Evolutionary conservation across 2,797 vertebrate species (phyloP).

Genomic region (Vultur gryphus): DNA sequence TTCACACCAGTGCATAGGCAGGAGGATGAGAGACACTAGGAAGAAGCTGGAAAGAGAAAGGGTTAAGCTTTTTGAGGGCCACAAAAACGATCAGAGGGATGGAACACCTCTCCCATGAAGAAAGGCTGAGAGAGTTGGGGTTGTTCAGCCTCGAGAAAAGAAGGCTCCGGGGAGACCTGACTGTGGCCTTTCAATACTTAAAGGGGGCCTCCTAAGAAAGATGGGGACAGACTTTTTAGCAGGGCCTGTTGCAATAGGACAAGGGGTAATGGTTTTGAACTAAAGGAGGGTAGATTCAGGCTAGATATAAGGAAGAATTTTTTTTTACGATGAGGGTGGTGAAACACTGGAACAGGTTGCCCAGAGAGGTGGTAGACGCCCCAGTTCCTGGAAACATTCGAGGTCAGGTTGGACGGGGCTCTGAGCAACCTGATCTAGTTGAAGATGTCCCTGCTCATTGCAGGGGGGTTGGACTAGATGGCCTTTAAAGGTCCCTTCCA

Average conservation of each 20-base stretch:
- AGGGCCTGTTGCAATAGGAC: not conserved
- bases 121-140: not conserved
- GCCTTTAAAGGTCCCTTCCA: not conserved
- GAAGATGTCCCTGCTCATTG: not conserved
- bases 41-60: not conserved
- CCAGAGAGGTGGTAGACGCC: not conserved
- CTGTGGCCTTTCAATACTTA: not conserved
- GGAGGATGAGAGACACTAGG: too few relatives aligned
- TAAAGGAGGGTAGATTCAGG: not conserved
- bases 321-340: not conserved
- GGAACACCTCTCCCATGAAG: not conserved
- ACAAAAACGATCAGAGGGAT: not conserved
- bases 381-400: not conserved
- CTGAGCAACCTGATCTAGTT: accelerated
- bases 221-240: not conserved
- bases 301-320: not conserved
- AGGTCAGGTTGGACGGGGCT: not conserved
- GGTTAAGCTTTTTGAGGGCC: not conserved
- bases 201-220: not conserved
- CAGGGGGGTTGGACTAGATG: not conserved
- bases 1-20: not conserved
- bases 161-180: not conserved
- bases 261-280: not conserved
- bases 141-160: not conserved
- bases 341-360: not conserved